These are phyloP conservation scores for Petrocephalus zakoni DNA, from an alignment of 2,113 vertebrate genomes.

Conservation along the genomic window DNA sequence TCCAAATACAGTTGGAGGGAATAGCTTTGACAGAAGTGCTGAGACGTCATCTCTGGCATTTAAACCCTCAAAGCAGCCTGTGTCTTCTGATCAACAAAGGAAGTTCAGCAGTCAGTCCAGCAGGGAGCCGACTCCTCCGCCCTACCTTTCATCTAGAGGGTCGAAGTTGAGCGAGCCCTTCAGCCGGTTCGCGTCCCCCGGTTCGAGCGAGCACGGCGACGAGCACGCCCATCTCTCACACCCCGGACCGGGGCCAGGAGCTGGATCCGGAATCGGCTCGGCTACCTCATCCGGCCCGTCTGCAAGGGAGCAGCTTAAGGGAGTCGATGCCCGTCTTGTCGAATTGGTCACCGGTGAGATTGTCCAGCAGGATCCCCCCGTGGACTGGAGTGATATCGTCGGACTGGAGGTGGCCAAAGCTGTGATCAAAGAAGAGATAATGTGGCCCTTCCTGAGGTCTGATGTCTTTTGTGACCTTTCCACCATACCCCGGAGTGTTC, in stretches of 20 bases:
- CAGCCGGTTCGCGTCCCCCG: slow-evolving; percentile 83
- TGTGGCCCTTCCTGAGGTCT: slow-evolving; percentile 95
- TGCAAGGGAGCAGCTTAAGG: slow-evolving; percentile 94
- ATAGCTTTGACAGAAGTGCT: slow-evolving; percentile 89
- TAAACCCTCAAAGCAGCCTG: slow-evolving; percentile 91
- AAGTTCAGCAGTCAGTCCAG: slow-evolving; percentile 88
- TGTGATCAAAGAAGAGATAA: slow-evolving; percentile 93
- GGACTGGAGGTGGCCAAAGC: slow-evolving; percentile 95
- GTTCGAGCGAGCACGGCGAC: slow-evolving; percentile 79
- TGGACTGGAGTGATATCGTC: slow-evolving; percentile 96
- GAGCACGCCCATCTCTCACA: slow-evolving; percentile 87
- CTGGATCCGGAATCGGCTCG: slow-evolving; percentile 78
- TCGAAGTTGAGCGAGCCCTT: slow-evolving; percentile 82
- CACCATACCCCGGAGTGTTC: slow-evolving; percentile 90
- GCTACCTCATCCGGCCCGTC: slow-evolving; percentile 89
- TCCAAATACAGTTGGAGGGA: slow-evolving; percentile 85
- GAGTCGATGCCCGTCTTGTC: slow-evolving; percentile 87
- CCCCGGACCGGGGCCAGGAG: slow-evolving; percentile 76
- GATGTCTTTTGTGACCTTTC: slow-evolving; percentile 91
- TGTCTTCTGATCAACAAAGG: slow-evolving; percentile 89
- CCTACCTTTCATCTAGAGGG: slow-evolving; percentile 84
- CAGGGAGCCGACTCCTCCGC: slow-evolving; percentile 84
- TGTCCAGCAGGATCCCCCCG: slow-evolving; percentile 85
- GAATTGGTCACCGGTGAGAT: slow-evolving; percentile 96
- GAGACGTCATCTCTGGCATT: slow-evolving; percentile 88